Evolutionary conservation across 2,797 vertebrate genomes (phyloP).

Genomic region (Leontocebus nigricollis): DNA sequence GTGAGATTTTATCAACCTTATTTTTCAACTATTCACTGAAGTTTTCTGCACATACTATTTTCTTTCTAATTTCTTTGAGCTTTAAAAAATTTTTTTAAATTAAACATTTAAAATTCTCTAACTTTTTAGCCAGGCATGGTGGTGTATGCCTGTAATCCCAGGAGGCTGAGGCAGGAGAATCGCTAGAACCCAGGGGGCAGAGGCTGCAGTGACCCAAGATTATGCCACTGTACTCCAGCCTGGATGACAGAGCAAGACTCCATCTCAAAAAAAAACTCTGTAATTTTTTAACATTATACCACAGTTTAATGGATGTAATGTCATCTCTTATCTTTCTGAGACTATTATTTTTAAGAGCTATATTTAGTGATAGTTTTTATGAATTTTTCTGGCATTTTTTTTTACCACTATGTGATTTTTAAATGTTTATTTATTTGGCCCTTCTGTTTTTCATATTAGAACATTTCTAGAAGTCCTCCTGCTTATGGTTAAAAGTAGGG

Average conservation of each 20-base stretch:
- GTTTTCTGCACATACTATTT: not conserved
- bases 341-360: not conserved
- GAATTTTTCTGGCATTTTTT: not conserved
- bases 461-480: not conserved
- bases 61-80: not conserved
- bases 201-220: too few relatives aligned
- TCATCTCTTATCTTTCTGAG: not conserved
- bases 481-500: not conserved
- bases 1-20: not conserved
- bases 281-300: not conserved
- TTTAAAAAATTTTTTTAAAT: not conserved
- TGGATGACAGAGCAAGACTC: too few relatives aligned
- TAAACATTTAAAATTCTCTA: not conserved
- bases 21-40: not conserved
- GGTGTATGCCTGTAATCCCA: too few relatives aligned
- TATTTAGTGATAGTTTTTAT: not conserved
- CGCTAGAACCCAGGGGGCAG: too few relatives aligned
- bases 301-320: not conserved
- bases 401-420: not conserved
- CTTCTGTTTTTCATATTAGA: not conserved
- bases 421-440: not conserved
- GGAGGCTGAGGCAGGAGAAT: too few relatives aligned
- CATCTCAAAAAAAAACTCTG: not conserved
- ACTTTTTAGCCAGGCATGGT: not conserved
- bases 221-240: too few relatives aligned